Evolutionary conservation across 23 tunicate species (phyloP).

Genomic region (Ciona savignyi): DNA sequence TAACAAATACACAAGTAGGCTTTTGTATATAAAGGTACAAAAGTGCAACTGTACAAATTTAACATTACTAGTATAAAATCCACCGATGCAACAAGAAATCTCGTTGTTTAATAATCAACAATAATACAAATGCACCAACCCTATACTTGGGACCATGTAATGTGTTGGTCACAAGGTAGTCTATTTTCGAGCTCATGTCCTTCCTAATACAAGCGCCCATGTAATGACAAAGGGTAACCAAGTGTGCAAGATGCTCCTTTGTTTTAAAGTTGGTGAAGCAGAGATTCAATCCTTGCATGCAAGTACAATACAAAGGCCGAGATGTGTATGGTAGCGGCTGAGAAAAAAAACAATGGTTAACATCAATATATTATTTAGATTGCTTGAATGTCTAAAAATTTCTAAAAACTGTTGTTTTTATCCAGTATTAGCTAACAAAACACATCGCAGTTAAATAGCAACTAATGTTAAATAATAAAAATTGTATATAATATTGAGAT

Average conservation of each 20-base stretch:
- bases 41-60: no score
- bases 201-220: conserved; percentile 89
- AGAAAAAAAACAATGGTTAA: conserved; percentile 1
- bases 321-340: conserved; percentile 84
- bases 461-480: no score
- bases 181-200: conserved; percentile 85
- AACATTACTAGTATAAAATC: no score
- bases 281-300: conserved; percentile 79
- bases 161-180: conserved; percentile 59
- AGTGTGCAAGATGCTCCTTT: conserved; percentile 68
- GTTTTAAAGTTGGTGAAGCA: conserved; percentile 86
- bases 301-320: conserved; percentile 75
- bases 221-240: conserved; percentile 84
- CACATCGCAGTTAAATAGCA: neutral
- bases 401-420: neutral
- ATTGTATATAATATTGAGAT: no score
- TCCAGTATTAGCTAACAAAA: neutral
- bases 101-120: neutral
- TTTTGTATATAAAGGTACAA: no score
- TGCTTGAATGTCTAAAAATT: neutral
- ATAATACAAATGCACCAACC: conserved; percentile 15
- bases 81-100: neutral
- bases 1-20: no score
- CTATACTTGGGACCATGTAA: conserved; percentile 80
- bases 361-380: neutral